Conservation (phyloP, 1,140 invertebrate genomes). For the Mactra quadrangularis region DNA sequence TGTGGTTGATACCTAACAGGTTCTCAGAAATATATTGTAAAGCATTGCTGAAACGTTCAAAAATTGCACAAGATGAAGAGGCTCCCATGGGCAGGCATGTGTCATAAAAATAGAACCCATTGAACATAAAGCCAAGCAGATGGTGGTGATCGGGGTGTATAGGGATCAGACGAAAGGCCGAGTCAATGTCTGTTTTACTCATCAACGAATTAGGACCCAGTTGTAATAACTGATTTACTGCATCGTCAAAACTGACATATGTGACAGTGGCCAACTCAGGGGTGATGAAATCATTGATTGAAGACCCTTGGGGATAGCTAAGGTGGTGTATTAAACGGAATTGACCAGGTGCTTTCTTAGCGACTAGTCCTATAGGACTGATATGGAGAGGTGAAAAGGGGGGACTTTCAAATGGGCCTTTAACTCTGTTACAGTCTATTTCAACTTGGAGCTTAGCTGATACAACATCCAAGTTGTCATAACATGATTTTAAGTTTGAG, state of each 20-base stretch:
- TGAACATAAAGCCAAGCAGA: background rate
- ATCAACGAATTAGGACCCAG: background rate
- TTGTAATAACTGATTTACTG: background rate
- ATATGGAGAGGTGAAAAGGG: background rate
- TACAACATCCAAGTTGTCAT: background rate
- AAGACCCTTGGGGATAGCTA: background rate
- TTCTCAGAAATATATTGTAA: conserved; percentile 6
- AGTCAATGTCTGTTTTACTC: too few relatives aligned
- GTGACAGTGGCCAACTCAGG: background rate
- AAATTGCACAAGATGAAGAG: background rate
- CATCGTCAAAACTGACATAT: background rate
- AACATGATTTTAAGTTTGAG: background rate
- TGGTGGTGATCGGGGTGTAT: background rate
- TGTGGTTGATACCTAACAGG: background rate
- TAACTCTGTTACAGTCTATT: background rate
- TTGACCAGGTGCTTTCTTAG: background rate
- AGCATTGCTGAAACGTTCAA: conserved; percentile 51
- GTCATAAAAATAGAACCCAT: background rate
- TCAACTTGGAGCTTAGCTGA: background rate
- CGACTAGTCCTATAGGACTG: conserved; percentile 1
- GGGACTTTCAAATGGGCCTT: background rate
- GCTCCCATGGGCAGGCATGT: background rate
- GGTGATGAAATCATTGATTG: background rate
- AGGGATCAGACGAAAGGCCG: background rate
- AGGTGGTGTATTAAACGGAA: conserved; percentile 1